Conservation (phyloP, 2,797 vertebrate genomes). For the Artibeus jamaicensis region DNA sequence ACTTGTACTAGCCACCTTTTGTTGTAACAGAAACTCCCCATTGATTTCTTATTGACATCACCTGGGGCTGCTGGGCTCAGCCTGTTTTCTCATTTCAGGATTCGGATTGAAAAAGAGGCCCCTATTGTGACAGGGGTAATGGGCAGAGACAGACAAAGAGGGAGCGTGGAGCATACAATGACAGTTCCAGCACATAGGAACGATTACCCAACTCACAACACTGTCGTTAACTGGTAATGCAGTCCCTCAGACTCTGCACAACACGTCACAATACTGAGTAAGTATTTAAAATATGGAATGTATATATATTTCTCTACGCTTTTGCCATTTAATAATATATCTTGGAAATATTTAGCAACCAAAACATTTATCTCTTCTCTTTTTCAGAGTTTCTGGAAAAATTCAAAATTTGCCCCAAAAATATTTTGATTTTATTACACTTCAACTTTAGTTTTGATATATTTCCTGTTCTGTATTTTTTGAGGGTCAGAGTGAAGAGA, state of each 20-base stretch:
- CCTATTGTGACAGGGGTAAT: not conserved
- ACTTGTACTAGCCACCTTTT: not conserved
- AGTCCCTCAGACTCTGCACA: constrained; percentile 4
- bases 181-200: not conserved
- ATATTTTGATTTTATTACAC: not conserved
- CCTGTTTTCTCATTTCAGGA: not conserved
- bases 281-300: not conserved
- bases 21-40: not conserved
- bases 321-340: not conserved
- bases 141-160: not conserved
- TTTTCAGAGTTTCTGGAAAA: not conserved
- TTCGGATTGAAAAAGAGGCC: not conserved
- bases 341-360: not conserved
- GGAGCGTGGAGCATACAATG: not conserved
- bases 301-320: not conserved
- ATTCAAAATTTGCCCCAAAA: not conserved
- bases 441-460: not conserved
- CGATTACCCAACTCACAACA: not conserved
- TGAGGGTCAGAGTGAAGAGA: not conserved
- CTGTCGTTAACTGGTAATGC: not conserved
- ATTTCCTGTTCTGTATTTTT: not conserved
- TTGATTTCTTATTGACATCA: not conserved
- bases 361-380: not conserved
- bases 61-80: not conserved
- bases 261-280: constrained; percentile 9